phyloP scores from a whole-genome alignment of 1,140 invertebrate genomes.

The Ladona fulva region DNA sequence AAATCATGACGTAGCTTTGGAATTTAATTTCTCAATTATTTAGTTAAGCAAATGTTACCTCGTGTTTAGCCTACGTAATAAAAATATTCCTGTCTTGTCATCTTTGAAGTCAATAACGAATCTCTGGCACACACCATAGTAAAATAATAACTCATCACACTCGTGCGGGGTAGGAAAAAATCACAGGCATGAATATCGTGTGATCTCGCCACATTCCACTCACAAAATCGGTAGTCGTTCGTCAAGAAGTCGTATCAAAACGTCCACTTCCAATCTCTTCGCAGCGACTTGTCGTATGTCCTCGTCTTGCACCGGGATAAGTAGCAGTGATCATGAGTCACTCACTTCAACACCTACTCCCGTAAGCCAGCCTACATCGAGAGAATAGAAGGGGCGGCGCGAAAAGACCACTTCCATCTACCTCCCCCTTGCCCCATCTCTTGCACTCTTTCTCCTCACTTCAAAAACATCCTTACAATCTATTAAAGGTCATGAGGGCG shows the following conservation, averaged over 20 bases:
- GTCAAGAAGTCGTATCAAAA: neutral
- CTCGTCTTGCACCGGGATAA: neutral
- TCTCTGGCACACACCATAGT: too few species aligned
- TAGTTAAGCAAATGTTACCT: too few species aligned
- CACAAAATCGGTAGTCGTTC: neutral
- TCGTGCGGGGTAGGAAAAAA: too few species aligned
- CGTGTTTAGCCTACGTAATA: too few species aligned
- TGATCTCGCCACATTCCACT: too few species aligned
- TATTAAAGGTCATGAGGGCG: neutral
- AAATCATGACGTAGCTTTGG: too few species aligned
- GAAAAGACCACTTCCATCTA: neutral
- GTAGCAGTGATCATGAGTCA: neutral
- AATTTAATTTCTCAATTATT: too few species aligned
- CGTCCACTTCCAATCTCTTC: neutral
- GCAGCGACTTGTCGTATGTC: neutral
- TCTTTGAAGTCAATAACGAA: too few species aligned
- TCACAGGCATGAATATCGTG: too few species aligned
- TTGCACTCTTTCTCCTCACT: too few species aligned
- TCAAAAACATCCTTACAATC: neutral
- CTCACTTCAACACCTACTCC: neutral
- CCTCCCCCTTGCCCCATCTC: neutral
- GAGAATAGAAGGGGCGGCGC: neutral
- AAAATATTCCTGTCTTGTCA: too few species aligned
- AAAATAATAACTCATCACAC: too few species aligned
- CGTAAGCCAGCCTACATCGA: neutral